Conservation (phyloP, 2,888 invertebrate genomes). For the Timema cristinae region DNA sequence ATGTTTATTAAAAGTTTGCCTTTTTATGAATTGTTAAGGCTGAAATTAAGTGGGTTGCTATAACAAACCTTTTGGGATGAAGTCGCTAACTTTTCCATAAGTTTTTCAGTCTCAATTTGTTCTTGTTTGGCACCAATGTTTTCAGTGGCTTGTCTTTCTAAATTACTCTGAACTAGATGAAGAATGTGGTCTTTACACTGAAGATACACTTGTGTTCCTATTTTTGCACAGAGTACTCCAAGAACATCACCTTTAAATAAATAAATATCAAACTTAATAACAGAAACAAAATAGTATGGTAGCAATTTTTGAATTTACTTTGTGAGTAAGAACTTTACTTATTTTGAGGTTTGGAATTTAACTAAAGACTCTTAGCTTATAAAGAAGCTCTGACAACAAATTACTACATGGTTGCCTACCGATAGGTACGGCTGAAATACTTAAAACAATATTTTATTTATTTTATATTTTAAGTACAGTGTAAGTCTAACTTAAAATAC, state of each 20-base stretch:
- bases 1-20: too few relatives aligned
- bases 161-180: constrained; percentile 43
- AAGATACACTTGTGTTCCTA: constrained; percentile 43
- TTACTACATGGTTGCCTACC: too few relatives aligned
- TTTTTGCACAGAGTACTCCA: constrained; percentile 43
- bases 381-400: too few relatives aligned
- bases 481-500: too few relatives aligned
- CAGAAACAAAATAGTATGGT: background rate
- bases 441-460: too few relatives aligned
- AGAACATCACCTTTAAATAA: constrained; percentile 43
- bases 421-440: too few relatives aligned
- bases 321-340: too few relatives aligned
- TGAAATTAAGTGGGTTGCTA: background rate
- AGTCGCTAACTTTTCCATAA: constrained; percentile 35
- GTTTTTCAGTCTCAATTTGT: constrained; percentile 34
- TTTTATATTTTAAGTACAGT: too few relatives aligned
- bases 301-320: too few relatives aligned
- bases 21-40: background rate
- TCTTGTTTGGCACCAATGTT: constrained; percentile 35
- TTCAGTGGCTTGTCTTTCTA: constrained; percentile 42
- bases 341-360: background rate
- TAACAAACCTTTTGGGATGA: constrained; percentile 33
- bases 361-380: background rate
- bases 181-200: constrained; percentile 41
- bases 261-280: background rate